These are phyloP conservation scores for Zoanthus solanderi DNA, from an alignment of 92 coral and sea anemone genomes.

Conservation along the genomic window DNA sequence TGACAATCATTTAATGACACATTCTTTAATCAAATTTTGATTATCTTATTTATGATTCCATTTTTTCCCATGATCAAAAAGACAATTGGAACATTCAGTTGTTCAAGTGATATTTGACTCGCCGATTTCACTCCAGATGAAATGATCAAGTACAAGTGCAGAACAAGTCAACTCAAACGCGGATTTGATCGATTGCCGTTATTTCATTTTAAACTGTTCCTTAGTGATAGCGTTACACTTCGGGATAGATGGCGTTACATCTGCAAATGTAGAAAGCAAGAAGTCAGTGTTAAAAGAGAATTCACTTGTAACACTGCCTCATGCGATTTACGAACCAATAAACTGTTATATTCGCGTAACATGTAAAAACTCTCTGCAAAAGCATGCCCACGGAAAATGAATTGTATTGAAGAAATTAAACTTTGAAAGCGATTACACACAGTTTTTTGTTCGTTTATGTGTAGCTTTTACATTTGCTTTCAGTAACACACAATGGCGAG, in stretches of 20 bases:
- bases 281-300: constrained; percentile 49
- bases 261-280: constrained; percentile 53
- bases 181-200: background rate
- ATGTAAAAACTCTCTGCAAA: background rate
- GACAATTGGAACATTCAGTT: background rate
- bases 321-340: constrained; percentile 35
- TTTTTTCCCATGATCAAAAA: background rate
- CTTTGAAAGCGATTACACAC: background rate
- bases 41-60: background rate
- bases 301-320: constrained; percentile 47
- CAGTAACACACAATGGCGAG: constrained; percentile 9
- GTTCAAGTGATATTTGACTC: background rate
- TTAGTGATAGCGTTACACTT: constrained; percentile 39
- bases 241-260: constrained; percentile 51
- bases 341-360: background rate
- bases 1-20: too few relatives aligned
- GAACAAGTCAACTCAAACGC: background rate
- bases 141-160: background rate
- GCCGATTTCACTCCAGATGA: background rate
- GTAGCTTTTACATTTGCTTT: constrained; percentile 53
- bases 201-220: constrained; percentile 14
- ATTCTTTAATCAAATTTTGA: background rate
- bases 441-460: constrained; percentile 16
- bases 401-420: background rate
- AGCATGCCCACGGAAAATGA: too few relatives aligned